Conservation (phyloP, 2,113 vertebrate species). For the Dasyornis broadbenti region DNA sequence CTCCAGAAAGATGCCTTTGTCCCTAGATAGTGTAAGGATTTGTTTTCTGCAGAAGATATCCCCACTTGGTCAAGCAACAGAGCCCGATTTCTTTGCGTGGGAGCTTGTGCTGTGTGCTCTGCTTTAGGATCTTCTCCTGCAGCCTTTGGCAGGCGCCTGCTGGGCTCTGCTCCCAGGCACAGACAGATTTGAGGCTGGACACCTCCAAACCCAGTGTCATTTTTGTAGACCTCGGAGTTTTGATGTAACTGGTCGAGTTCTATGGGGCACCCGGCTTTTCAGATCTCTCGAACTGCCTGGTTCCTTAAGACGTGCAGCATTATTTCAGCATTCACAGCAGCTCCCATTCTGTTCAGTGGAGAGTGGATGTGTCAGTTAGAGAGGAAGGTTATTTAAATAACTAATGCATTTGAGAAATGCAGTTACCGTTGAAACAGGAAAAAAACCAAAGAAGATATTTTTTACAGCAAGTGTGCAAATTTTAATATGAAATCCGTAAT, state of each 20-base stretch:
- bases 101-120: not conserved
- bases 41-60: not conserved
- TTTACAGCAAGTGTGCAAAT: not conserved
- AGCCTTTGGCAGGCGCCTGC: not conserved
- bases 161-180: rapidly evolving
- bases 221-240: not conserved
- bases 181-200: not conserved
- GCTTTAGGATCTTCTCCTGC: not conserved
- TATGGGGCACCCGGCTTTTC: not conserved
- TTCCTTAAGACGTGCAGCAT: not conserved
- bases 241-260: rapidly evolving
- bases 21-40: not conserved
- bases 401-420: not conserved
- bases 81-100: not conserved
- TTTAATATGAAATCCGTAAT: not conserved
- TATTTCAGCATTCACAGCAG: not conserved
- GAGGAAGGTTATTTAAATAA: not conserved
- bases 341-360: not conserved
- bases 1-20: not conserved
- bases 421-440: not conserved
- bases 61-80: not conserved
- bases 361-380: not conserved
- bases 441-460: not conserved
- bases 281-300: not conserved
- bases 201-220: rapidly evolving